phyloP scores from a whole-genome alignment of 2,113 vertebrate species.

The Opisthocomus hoazin region DNA sequence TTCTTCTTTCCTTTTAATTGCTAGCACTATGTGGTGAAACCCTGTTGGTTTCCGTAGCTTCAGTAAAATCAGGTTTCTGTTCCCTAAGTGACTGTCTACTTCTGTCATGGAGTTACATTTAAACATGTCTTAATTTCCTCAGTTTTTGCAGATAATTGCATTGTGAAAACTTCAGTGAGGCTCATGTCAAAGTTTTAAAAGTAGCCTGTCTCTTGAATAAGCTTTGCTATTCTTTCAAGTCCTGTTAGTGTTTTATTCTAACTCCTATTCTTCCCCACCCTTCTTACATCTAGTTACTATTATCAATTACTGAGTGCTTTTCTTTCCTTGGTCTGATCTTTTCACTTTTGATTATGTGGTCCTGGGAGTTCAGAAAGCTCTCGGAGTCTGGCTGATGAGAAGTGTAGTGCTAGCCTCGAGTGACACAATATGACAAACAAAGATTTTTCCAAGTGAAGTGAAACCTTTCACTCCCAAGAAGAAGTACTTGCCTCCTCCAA shows the following conservation, averaged over 20 bases:
- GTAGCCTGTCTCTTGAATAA: neutral
- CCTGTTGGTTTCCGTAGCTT: neutral
- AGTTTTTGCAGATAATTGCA: neutral
- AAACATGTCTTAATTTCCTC: neutral
- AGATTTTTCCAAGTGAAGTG: neutral
- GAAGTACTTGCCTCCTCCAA: neutral
- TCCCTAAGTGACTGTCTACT: neutral
- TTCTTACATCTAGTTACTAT: neutral
- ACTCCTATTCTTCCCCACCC: neutral
- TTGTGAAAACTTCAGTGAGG: neutral
- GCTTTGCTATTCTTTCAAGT: neutral
- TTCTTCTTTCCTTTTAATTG: neutral
- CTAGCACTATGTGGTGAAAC: neutral
- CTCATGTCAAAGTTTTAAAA: neutral
- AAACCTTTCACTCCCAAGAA: neutral
- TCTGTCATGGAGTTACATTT: neutral
- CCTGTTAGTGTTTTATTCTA: neutral
- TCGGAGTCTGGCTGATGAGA: neutral
- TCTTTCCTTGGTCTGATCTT: neutral
- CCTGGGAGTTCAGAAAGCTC: neutral
- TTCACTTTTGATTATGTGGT: neutral
- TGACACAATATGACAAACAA: neutral
- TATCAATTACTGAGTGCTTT: neutral
- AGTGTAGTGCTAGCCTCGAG: neutral
- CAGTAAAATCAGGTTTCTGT: neutral